Evolutionary conservation across 2,888 invertebrate genomes (phyloP), one percentile per base, ranked within the genome.

Genomic region (Charanyca ferruginea): DNA sequence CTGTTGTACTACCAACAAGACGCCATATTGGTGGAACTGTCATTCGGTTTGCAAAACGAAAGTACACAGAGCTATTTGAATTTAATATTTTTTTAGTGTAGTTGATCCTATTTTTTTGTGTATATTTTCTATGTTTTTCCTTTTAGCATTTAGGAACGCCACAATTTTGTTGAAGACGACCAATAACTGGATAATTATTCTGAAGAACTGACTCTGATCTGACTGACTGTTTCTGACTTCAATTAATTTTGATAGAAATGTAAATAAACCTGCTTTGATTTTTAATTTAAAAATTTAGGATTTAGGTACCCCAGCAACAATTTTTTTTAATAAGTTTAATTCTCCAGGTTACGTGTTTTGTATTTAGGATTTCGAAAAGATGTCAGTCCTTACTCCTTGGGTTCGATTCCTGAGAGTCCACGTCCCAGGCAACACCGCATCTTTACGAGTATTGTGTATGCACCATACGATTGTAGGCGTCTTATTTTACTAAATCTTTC

Each of bases 41-140:
- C 45, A 70, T 71, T 22, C 7, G 28, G 47, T 52, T 67, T 76
- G 76, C 22, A 64, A 79, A 66, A 57, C 53, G 80, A 75, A 75
- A 52, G 22, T 52, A 18, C 2, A 65, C 55, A 79, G 77, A 76
- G 77, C 77, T 35, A 3, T 11, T 18, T 41, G 16, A 3, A 28
- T 18, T 22, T 3, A 42, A 11, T 38, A 47, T 32, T 41, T 32
- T 32, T 32, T 32, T 35, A n/a, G n/a, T 38, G 16, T 63, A 25
- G 18, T 51, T 48, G 20, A 11, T 38, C 9, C 22, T 38, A 9
- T 66, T 23, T 66, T 55, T 45, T 5, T 22, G 47, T 59, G 35
- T 59, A 25, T 38, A 16, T 38, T 38, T 16, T 64, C 0, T 66
- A 45, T 79, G 65, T 70, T 47, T 23, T 44, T 58, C 45, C 35